Percentiles rank a stretch among this genome's conserved stretches.
Evolutionary conservation across 1,140 invertebrate species (phyloP).

Genomic region (Theocolax elegans): DNA sequence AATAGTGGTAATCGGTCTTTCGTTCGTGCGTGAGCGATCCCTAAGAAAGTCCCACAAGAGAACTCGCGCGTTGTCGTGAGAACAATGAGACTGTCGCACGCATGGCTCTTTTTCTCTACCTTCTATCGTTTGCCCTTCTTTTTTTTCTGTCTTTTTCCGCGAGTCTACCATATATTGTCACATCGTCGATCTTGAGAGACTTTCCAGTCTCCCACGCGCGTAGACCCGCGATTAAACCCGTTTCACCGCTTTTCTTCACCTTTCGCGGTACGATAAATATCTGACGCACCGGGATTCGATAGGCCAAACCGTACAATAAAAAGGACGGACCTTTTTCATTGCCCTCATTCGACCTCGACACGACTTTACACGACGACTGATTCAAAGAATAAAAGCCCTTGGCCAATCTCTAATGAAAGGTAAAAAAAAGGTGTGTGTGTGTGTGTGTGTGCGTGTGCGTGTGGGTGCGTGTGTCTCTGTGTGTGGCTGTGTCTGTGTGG

Average conservation of each 20-base stretch:
- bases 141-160: too few relatives aligned
- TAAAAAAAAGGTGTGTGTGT: neutral
- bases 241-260: constrained; percentile 44
- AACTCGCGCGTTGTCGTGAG: neutral
- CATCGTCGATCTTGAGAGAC: constrained; percentile 40
- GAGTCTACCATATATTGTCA: constrained; percentile 47
- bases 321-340: neutral
- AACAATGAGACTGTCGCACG: constrained; percentile 49
- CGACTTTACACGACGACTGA: too few relatives aligned
- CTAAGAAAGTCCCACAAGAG: constrained; percentile 1
- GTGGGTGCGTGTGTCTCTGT: too few relatives aligned
- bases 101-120: constrained; percentile 47
- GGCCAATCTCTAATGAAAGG: constrained; percentile 15
- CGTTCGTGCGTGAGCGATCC: constrained; percentile 21
- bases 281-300: neutral
- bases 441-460: too few relatives aligned
- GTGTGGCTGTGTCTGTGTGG: too few relatives aligned
- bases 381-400: too few relatives aligned
- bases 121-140: neutral
- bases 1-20: constrained; percentile 37
- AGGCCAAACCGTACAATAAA: neutral
- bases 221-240: constrained; percentile 51
- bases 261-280: constrained; percentile 42
- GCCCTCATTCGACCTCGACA: neutral
- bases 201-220: constrained; percentile 61